Percentiles rank a stretch among this genome's conserved stretches.
Evolutionary conservation across 2,797 vertebrate species (phyloP).

Genomic region (Lophius americanus): DNA sequence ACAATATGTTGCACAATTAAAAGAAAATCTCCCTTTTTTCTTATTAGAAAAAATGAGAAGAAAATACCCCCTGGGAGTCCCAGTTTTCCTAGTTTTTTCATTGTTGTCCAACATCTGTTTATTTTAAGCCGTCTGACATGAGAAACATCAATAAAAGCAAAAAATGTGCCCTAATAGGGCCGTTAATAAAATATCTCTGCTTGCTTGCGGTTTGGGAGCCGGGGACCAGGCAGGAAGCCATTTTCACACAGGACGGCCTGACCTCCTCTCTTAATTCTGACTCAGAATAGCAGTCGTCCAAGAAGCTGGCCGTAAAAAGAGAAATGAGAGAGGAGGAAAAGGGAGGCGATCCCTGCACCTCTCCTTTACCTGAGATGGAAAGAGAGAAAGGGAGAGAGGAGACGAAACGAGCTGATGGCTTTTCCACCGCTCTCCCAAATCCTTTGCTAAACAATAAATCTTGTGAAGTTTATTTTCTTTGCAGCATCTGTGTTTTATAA

Average conservation of each 20-base stretch:
- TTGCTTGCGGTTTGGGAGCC: conserved; percentile 66
- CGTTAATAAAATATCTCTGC: conserved; percentile 63
- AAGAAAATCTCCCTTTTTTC: not conserved
- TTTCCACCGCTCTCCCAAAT: conserved; percentile 89
- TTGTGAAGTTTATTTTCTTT: conserved; percentile 95
- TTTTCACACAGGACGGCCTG: conserved; percentile 81
- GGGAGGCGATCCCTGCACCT: conserved; percentile 24
- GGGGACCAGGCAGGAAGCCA: conserved; percentile 77
- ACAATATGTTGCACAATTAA: not conserved
- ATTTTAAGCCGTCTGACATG: conserved; percentile 49
- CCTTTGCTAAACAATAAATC: conserved; percentile 92
- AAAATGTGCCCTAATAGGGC: conserved; percentile 61
- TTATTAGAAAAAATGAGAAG: conserved; percentile 2
- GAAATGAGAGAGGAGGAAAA: not conserved
- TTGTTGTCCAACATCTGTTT: not conserved
- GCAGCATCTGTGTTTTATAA: conserved; percentile 99
- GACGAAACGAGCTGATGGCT: conserved; percentile 82
- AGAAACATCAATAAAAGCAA: conserved; percentile 65
- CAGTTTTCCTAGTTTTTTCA: not conserved
- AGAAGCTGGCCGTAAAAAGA: conserved; percentile 44
- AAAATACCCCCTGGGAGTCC: conserved; percentile 12
- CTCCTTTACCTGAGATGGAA: conserved; percentile 52
- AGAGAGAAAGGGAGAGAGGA: conserved; percentile 8
- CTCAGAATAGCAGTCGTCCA: conserved; percentile 78
- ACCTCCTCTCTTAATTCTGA: conserved; percentile 66